Conservation (phyloP, 2,888 invertebrate species). For the Cabera pusaria region DNA sequence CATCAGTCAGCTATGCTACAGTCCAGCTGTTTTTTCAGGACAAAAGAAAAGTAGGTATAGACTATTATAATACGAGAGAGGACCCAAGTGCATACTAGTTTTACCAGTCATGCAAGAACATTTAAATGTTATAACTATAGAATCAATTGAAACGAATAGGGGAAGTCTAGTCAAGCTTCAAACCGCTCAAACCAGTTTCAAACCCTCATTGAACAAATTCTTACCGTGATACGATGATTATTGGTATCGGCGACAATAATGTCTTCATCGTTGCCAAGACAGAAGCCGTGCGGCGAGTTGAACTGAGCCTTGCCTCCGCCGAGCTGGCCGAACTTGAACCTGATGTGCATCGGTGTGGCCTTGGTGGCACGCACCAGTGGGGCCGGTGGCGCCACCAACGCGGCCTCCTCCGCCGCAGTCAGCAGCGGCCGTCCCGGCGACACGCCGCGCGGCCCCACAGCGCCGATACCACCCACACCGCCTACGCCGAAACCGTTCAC, state of each 20-base stretch:
- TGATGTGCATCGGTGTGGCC: constrained; percentile 93
- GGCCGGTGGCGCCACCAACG: constrained; percentile 72
- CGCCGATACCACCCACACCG: constrained; percentile 67
- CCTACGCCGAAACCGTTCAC: constrained; percentile 76
- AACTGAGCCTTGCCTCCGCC: constrained; percentile 97
- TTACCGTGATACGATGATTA: constrained; percentile 96
- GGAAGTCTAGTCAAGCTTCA: no score
- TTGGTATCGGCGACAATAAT: constrained; percentile 98
- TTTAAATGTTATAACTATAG: no score
- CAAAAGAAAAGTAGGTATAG: no score
- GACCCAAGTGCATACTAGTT: no score
- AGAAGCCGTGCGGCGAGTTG: constrained; percentile 98
- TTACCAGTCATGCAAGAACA: no score
- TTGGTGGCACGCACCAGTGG: constrained; percentile 86
- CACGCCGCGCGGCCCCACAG: constrained; percentile 78
- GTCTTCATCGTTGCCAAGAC: constrained; percentile 96
- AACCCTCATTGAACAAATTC: neutral
- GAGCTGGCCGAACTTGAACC: constrained; percentile 96
- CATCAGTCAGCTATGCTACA: no score
- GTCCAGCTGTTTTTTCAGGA: no score
- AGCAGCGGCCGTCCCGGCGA: constrained; percentile 74
- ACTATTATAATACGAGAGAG: no score
- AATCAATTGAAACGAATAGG: no score
- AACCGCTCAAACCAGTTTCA: neutral
- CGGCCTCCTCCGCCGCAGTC: constrained; percentile 73